Evolutionary conservation across 2,888 invertebrate species (phyloP).

Genomic region (Boloria selene): DNA sequence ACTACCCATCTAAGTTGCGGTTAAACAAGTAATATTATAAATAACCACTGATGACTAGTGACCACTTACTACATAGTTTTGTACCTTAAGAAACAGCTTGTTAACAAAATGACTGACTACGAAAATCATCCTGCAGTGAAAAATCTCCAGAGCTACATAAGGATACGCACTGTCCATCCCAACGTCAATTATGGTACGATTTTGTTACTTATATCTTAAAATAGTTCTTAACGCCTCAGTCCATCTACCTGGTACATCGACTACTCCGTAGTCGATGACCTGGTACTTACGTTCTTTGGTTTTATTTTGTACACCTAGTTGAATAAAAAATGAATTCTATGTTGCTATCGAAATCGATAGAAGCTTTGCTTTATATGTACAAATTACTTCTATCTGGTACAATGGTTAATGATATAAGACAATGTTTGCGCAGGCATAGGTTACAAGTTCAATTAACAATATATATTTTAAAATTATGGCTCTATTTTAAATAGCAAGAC

Average conservation of each 20-base stretch:
- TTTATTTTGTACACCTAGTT: too few relatives aligned
- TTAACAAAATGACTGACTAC: conserved; percentile 45
- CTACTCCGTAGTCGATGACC: too few relatives aligned
- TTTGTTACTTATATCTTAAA: background rate
- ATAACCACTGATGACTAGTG: background rate
- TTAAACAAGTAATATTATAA: conserved; percentile 14
- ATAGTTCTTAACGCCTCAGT: background rate
- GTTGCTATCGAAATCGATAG: too few relatives aligned
- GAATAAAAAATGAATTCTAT: too few relatives aligned
- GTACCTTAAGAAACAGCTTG: background rate
- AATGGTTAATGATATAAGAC: too few relatives aligned
- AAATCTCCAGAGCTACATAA: conserved; percentile 87
- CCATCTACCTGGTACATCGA: too few relatives aligned
- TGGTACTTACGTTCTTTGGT: too few relatives aligned
- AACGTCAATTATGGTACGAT: conserved; percentile 86
- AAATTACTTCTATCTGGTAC: too few relatives aligned
- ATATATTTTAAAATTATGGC: background rate
- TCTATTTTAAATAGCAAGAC: too few relatives aligned
- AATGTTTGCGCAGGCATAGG: too few relatives aligned
- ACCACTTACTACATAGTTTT: background rate
- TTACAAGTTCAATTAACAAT: background rate
- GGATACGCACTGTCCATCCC: conserved; percentile 89
- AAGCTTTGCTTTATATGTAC: too few relatives aligned
- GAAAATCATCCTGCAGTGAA: conserved; percentile 79
- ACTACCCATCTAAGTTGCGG: conserved; percentile 19